Conservation (phyloP, 2,888 invertebrate genomes). For the Stenoptilia bipunctidactyla region DNA sequence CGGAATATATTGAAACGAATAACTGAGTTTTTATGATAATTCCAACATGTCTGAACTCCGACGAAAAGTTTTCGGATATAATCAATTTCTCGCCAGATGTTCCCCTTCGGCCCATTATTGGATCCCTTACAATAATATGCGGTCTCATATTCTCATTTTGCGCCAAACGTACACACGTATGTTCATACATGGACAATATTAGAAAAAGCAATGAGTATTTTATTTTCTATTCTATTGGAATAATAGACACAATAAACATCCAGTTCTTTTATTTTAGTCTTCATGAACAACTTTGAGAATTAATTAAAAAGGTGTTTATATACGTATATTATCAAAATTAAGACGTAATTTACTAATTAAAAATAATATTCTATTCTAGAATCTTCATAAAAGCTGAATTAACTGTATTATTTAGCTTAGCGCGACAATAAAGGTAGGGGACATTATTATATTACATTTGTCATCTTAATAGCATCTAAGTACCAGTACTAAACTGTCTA, state of each 20-base stretch:
- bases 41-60: slow-evolving; percentile 13
- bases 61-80: slow-evolving; percentile 26
- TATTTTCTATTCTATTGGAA: slow-evolving; percentile 12
- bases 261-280: no score
- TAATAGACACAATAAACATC: slow-evolving; percentile 12
- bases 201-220: slow-evolving; percentile 10
- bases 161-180: slow-evolving; percentile 18
- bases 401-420: no score
- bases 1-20: no score
- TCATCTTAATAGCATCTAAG: slow-evolving; percentile 14
- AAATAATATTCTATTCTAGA: not conserved
- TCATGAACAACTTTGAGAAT: no score
- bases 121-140: slow-evolving; percentile 52
- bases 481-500: slow-evolving; percentile 12
- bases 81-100: slow-evolving; percentile 56
- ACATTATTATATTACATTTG: slow-evolving; percentile 21
- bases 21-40: slow-evolving; percentile 30
- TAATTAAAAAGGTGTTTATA: no score
- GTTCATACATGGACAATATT: no score
- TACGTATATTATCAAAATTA: not conserved
- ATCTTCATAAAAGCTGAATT: not conserved
- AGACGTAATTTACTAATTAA: not conserved
- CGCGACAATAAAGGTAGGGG: no score
- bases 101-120: slow-evolving; percentile 46
- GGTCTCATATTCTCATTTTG: slow-evolving; percentile 50